Percentiles rank a stretch among this genome's conserved stretches.
phyloP scores from a whole-genome alignment of 2,113 vertebrate genomes.

The Variabilichromis moorii region DNA sequence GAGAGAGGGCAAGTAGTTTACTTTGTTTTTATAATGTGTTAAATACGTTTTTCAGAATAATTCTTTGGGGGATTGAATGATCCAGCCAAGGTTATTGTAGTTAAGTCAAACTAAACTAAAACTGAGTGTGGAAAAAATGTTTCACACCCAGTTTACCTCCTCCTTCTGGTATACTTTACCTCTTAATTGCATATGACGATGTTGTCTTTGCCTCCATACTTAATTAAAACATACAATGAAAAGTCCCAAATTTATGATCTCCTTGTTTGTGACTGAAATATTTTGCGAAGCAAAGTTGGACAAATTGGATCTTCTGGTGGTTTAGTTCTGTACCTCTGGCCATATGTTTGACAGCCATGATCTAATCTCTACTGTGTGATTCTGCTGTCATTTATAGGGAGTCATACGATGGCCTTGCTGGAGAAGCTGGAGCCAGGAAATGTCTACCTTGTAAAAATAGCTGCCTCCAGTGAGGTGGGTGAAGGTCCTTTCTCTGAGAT shows the following conservation, averaged over 20 bases:
- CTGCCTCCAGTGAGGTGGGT: constrained; percentile 87
- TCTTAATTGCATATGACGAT: not conserved
- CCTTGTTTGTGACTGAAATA: not conserved
- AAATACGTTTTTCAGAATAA: not conserved
- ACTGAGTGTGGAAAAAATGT: not conserved
- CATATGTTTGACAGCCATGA: not conserved
- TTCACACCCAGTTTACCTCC: not conserved
- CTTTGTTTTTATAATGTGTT: not conserved
- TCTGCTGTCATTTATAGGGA: constrained; percentile 64
- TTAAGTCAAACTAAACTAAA: not conserved
- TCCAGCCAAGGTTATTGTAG: not conserved
- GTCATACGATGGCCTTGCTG: constrained; percentile 90
- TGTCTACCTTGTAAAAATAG: constrained; percentile 88
- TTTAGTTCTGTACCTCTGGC: not conserved
- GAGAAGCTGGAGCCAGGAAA: constrained; percentile 87
- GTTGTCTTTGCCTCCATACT: not conserved
- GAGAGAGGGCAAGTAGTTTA: constrained; percentile 77
- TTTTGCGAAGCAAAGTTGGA: not conserved
- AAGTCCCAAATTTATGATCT: not conserved
- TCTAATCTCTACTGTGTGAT: not conserved
- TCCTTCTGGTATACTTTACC: not conserved
- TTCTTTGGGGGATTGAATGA: not conserved
- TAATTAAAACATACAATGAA: not conserved
- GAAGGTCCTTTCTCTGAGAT: constrained; percentile 89
- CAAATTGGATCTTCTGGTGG: not conserved